Evolutionary conservation across 2,113 vertebrate genomes (phyloP), one percentile per base, ranked within the genome.

Genomic region (Rhadina sibilatrix): DNA sequence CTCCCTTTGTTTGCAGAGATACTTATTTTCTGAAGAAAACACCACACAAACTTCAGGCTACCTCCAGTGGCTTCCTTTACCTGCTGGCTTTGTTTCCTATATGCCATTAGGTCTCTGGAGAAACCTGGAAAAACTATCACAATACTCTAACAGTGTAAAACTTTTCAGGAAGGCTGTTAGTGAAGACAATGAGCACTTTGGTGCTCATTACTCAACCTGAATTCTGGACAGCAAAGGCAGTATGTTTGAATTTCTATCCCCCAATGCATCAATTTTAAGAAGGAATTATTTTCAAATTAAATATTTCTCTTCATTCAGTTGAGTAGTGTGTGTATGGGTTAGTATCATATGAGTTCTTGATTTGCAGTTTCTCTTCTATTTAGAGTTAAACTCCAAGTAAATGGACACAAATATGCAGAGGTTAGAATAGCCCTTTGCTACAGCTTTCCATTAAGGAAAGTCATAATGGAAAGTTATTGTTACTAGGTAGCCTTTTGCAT

Each of bases 241-340:
- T 0, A 0, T 37, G 5, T 44, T 76, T 42, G 40, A 52, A 35
- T 46, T 78, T 72, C 52, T 53, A n/a, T 22, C 46, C 0, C 0
- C 15, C 46, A 49, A 42, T 49, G 30, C 33, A 68, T n/a, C 50
- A 15, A 1, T 50, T 83, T 52, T 20, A 38, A 44, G 37, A 70
- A 40, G 17, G 35, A 53, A 50, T 15, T 5, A 5, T 65, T 90
- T 85, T 54, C 31, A 68, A 33, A 46, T n/a, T 12, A 46, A 60
- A 23, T 42, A 40, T 12, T 27, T 63, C 20, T 35, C 70, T 53
- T 83, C 13, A 9, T 61, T 74, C 37, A 23, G 28, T 16, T 2
- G 3, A 66, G 30, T 11, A 7, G 15, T 28, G 21, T 24, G 12
- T 37, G 18, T 38, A 22, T 40, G 44, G 25, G 27, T 47, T 63